These are phyloP conservation scores for Nomada flava DNA, from an alignment of 2,888 invertebrate genomes.

Conservation along the genomic window DNA sequence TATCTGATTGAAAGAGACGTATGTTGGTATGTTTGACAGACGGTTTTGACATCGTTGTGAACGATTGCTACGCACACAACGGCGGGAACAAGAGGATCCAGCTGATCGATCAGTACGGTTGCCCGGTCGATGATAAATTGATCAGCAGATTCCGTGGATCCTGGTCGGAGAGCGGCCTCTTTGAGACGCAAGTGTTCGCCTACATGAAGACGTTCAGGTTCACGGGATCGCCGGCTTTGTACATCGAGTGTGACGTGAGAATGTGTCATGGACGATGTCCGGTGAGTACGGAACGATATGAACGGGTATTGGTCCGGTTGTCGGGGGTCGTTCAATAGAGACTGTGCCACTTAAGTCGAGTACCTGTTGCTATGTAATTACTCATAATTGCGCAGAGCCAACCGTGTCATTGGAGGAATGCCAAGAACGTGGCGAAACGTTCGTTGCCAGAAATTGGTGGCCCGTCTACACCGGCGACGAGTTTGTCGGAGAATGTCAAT, in stretches of 20 bases:
- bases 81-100: conserved; percentile 96
- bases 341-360: too few species aligned
- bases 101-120: conserved; percentile 96
- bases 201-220: conserved; percentile 98
- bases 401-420: conserved; percentile 96
- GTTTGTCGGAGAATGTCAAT: conserved; percentile 94
- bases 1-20: neutral
- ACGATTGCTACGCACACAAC: conserved; percentile 97
- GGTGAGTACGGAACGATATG: conserved; percentile 86
- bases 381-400: conserved; percentile 88
- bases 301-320: neutral
- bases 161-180: conserved; percentile 96
- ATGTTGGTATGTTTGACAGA: conserved; percentile 85
- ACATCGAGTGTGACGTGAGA: conserved; percentile 97
- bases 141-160: conserved; percentile 96
- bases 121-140: conserved; percentile 96
- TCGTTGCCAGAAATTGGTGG: conserved; percentile 86
- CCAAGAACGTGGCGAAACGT: conserved; percentile 92
- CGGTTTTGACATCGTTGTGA: conserved; percentile 97
- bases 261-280: conserved; percentile 98
- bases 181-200: conserved; percentile 97
- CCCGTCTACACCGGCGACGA: conserved; percentile 82
- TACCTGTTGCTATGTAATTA: conserved; percentile 21
- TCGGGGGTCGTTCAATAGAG: neutral
- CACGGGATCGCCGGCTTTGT: conserved; percentile 96